Conservation (phyloP, 2,888 invertebrate species). For the Theristus sp. region DNA sequence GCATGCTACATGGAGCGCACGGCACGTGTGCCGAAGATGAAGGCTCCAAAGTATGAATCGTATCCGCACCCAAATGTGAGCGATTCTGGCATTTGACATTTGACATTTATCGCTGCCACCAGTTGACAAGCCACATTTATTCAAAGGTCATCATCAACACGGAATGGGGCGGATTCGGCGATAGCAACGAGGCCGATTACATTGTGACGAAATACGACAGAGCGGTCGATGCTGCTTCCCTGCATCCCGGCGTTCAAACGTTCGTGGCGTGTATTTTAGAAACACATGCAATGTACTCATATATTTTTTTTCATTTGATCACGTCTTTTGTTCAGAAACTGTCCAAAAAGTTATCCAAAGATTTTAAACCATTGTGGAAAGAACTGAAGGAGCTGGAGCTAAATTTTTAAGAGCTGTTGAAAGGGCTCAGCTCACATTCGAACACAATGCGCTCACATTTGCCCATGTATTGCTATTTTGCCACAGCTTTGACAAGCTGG, state of each 20-base stretch:
- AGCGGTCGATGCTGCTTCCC: conserved; percentile 60
- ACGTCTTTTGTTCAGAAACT: no score
- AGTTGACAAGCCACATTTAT: no score
- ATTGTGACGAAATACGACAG: conserved; percentile 53
- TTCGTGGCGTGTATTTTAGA: conserved; percentile 36
- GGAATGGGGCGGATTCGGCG: conserved; percentile 94
- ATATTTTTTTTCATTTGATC: no score
- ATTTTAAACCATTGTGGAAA: no score
- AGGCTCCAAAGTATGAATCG: conserved; percentile 12
- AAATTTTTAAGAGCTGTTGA: no score
- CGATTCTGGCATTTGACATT: no score
- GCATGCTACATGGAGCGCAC: conserved; percentile 68
- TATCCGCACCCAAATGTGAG: conserved; percentile 12
- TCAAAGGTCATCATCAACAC: conserved; percentile 66
- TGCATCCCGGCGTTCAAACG: conserved; percentile 54
- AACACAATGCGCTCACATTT: no score
- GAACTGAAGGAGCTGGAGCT: no score
- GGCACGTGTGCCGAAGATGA: not conserved
- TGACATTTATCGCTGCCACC: no score
- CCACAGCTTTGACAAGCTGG: conserved; percentile 36
- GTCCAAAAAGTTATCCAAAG: no score
- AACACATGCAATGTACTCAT: not conserved
- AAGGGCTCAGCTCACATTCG: no score
- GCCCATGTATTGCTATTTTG: no score
- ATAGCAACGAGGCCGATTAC: conserved; percentile 65